Percentiles rank a stretch among this genome's conserved stretches.
Conservation (phyloP, 2,113 vertebrate species). For the Mohoua ochrocephala region DNA sequence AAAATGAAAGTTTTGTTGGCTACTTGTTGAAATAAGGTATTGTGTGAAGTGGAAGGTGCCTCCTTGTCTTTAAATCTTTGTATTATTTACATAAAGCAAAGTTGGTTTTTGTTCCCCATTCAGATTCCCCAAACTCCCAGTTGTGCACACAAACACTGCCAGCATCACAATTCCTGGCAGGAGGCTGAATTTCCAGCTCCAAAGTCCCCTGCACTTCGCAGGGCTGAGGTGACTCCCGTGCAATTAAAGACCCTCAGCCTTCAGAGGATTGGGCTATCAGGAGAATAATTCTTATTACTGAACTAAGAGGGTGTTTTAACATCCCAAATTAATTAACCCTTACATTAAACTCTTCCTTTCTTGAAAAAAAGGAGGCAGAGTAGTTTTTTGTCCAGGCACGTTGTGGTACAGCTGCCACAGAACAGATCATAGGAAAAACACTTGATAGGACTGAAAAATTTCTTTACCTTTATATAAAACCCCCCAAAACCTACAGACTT, state of each 20-base stretch:
- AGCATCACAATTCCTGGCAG: background rate
- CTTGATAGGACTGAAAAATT: rapidly evolving
- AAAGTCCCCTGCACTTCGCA: background rate
- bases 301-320: background rate
- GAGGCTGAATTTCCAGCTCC: background rate
- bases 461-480: background rate
- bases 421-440: background rate
- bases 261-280: background rate
- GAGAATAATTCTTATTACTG: background rate
- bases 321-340: background rate
- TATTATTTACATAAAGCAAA: background rate
- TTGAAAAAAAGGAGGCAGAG: background rate
- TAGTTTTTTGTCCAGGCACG: background rate
- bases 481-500: background rate
- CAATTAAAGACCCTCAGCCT: background rate
- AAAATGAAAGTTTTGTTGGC: background rate
- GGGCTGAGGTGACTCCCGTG: background rate
- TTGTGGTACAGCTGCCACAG: rapidly evolving
- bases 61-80: background rate
- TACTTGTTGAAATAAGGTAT: background rate
- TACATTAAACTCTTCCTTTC: background rate
- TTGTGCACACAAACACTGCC: rapidly evolving
- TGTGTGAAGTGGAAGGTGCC: background rate
- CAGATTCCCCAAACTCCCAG: background rate
- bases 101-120: background rate